Evolutionary conservation across 1,140 invertebrate species (phyloP).

Genomic region (Ctenoplectra terminalis): DNA sequence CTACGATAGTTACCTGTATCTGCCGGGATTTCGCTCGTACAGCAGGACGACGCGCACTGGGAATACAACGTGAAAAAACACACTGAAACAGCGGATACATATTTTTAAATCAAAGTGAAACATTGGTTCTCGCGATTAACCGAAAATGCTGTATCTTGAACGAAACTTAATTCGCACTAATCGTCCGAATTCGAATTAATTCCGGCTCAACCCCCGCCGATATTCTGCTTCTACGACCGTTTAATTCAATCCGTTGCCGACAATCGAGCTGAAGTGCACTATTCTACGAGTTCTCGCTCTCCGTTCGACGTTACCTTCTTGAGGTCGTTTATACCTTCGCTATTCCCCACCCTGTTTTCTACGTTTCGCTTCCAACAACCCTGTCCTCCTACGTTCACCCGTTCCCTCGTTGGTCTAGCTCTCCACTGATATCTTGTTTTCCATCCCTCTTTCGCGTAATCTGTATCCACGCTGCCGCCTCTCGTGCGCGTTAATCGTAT

Average conservation of each 20-base stretch:
- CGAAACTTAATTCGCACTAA: conserved; percentile 62
- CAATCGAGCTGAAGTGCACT: conserved; percentile 59
- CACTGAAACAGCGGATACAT: background rate
- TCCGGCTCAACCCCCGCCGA: background rate
- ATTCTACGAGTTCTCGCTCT: conserved; percentile 27
- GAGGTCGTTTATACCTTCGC: conserved; percentile 4
- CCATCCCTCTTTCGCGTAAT: conserved; percentile 8
- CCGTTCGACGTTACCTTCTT: background rate
- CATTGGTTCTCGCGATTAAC: conserved; percentile 33
- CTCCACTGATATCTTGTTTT: conserved; percentile 25
- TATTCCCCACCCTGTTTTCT: conserved; percentile 1
- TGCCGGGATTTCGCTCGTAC: conserved; percentile 30
- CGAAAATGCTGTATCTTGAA: background rate
- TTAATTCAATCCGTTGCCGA: conserved; percentile 68
- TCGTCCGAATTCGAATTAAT: conserved; percentile 64
- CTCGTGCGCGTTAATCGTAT: conserved; percentile 27
- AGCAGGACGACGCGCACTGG: background rate
- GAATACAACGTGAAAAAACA: too few species aligned
- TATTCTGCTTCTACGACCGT: conserved; percentile 18
- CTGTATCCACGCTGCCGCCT: conserved; percentile 7
- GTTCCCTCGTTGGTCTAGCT: background rate
- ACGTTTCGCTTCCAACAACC: background rate
- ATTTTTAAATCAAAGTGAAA: background rate
- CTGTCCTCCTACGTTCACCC: background rate
- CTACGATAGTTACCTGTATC: conserved; percentile 24